Conservation (phyloP, 1,140 invertebrate species). For the Drosophila athabasca region DNA sequence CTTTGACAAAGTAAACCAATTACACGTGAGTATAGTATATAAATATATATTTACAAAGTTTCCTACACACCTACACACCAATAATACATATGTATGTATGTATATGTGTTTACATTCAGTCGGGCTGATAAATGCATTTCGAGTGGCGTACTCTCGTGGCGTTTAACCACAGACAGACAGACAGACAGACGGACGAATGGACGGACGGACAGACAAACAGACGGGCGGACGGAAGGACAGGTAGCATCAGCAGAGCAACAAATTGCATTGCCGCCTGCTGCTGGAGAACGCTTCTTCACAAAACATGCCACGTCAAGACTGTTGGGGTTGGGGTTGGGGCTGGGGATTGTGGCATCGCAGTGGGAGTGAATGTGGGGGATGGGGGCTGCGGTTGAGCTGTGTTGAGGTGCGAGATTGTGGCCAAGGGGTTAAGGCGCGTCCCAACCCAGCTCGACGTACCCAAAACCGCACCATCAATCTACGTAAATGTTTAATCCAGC, state of each 20-base stretch:
- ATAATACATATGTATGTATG: neutral
- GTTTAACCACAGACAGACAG: constrained; percentile 61
- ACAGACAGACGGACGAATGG: neutral
- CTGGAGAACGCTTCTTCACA: constrained; percentile 1
- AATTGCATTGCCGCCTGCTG: constrained; percentile 53
- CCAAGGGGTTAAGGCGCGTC: constrained; percentile 68
- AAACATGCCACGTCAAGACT: constrained; percentile 9
- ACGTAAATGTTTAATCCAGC: constrained; percentile 79
- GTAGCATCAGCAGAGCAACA: constrained; percentile 42
- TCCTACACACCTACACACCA: neutral
- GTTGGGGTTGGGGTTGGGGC: no score
- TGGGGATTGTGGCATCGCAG: neutral
- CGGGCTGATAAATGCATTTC: constrained; percentile 58
- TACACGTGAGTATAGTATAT: constrained; percentile 10
- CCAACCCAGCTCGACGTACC: neutral
- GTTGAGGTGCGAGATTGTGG: constrained; percentile 33
- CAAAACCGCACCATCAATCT: constrained; percentile 71
- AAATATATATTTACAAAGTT: neutral
- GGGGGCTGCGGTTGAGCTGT: neutral
- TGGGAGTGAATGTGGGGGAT: no score
- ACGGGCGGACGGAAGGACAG: constrained; percentile 4
- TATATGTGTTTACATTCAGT: constrained; percentile 31
- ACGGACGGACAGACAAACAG: constrained; percentile 14
- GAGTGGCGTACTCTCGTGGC: constrained; percentile 49
- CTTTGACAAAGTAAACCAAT: constrained; percentile 26